phyloP scores from a whole-genome alignment of 2,797 vertebrate species.

The Rhadinocentrus ornatus region DNA sequence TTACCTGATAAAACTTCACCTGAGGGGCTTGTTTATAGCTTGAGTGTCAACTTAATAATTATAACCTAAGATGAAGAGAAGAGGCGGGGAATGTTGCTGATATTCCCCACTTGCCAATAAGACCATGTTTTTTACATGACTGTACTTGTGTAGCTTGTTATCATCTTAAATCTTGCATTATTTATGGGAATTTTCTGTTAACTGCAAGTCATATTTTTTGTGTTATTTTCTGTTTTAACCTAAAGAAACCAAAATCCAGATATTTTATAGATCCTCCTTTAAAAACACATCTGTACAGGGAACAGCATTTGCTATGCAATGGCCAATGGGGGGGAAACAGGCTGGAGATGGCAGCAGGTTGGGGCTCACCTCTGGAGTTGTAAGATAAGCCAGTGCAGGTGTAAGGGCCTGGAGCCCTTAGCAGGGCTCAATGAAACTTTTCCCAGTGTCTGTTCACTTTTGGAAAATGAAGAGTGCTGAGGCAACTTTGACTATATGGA shows the following conservation, averaged over 20 bases:
- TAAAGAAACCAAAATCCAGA: background rate
- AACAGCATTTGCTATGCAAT: background rate
- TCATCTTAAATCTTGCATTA: background rate
- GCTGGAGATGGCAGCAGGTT: slow-evolving; percentile 1
- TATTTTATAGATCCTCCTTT: too few relatives aligned
- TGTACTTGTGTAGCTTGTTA: background rate
- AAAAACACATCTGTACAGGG: background rate
- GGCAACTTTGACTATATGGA: slow-evolving; percentile 6
- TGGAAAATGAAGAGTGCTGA: background rate
- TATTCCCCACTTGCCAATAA: background rate
- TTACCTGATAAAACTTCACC: background rate
- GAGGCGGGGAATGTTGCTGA: background rate
- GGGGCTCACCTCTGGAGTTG: slow-evolving; percentile 3
- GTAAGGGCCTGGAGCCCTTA: slow-evolving; percentile 1
- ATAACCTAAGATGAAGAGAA: background rate
- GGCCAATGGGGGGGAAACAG: background rate
- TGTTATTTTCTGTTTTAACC: background rate
- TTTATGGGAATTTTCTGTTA: background rate
- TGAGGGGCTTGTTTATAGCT: background rate
- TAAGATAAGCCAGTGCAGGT: slow-evolving; percentile 14
- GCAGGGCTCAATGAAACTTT: background rate
- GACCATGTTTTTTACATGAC: background rate
- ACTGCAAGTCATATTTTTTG: background rate
- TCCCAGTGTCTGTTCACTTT: background rate
- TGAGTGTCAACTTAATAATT: background rate